phyloP scores from a whole-genome alignment of 2,888 invertebrate species.

The Chydorus sphaericus region DNA sequence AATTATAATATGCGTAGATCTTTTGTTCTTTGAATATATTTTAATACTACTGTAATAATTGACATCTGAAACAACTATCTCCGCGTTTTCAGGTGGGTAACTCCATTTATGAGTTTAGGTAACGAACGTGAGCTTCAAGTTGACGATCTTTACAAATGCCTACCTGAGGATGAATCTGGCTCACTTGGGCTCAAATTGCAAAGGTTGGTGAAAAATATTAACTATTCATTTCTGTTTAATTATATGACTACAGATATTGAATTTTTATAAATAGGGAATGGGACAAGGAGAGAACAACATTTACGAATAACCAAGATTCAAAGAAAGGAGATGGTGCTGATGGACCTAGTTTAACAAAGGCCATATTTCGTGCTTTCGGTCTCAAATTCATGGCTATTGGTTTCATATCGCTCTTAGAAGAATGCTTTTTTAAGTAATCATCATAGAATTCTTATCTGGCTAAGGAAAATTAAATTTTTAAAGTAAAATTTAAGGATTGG shows the following conservation, averaged over 20 bases:
- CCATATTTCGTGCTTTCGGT: conserved; percentile 33
- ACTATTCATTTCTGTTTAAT: background rate
- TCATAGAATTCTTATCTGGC: background rate
- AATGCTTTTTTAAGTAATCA: conserved; percentile 28
- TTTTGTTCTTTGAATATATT: too few species aligned
- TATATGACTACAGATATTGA: background rate
- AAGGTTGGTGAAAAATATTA: conserved; percentile 35
- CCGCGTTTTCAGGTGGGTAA: conserved; percentile 54
- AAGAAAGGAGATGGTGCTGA: conserved; percentile 29
- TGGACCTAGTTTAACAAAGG: conserved; percentile 33
- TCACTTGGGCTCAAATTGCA: conserved; percentile 50
- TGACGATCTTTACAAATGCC: conserved; percentile 56
- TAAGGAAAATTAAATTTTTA: background rate
- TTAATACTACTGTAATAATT: too few species aligned
- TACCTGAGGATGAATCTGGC: conserved; percentile 50
- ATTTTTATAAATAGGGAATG: conserved; percentile 35
- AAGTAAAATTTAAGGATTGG: conserved; percentile 43
- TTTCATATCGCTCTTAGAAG: conserved; percentile 31
- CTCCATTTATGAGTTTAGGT: conserved; percentile 59
- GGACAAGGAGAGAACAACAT: conserved; percentile 38
- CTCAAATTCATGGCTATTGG: conserved; percentile 32
- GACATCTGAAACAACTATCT: too few species aligned
- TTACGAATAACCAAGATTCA: conserved; percentile 27
- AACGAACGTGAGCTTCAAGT: conserved; percentile 52
- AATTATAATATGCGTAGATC: too few species aligned